Evolutionary conservation across 2,797 vertebrate genomes (phyloP).

Genomic region (Mionectes olivaceus): DNA sequence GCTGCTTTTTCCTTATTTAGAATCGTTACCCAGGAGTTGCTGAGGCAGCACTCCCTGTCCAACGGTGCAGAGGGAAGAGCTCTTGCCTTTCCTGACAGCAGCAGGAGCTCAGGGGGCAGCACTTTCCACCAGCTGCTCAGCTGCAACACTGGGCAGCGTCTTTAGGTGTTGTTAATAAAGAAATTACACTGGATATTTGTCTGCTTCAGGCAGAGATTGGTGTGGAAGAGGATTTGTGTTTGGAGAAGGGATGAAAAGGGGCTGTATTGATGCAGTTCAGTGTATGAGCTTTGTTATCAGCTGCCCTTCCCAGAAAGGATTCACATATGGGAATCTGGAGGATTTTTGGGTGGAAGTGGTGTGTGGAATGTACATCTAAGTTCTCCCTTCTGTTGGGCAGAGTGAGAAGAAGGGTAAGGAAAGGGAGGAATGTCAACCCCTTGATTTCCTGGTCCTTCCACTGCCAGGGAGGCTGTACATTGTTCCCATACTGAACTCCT

Average conservation of each 20-base stretch:
- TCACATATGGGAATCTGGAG: rapidly evolving
- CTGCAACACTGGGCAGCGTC: neutral
- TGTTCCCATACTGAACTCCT: rapidly evolving
- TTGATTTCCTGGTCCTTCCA: neutral
- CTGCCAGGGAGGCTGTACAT: rapidly evolving
- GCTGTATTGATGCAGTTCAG: neutral
- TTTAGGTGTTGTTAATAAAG: neutral
- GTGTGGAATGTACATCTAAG: neutral
- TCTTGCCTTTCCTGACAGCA: neutral
- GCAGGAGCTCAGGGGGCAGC: neutral
- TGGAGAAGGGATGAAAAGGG: neutral
- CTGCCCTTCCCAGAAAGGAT: neutral
- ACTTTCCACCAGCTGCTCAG: neutral
- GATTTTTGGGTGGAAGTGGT: neutral
- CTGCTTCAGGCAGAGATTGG: neutral
- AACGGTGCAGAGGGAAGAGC: neutral
- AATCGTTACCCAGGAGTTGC: neutral
- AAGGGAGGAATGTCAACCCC: neutral
- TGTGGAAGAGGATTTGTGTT: neutral
- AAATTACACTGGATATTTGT: neutral
- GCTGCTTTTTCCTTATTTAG: constrained; percentile 41
- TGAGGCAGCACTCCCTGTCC: neutral
- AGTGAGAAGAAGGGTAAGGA: neutral
- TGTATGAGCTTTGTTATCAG: neutral
- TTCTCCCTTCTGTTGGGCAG: neutral